These are phyloP conservation scores for Malurus splendens DNA, from an alignment of 2,797 vertebrate genomes.

Conservation along the genomic window DNA sequence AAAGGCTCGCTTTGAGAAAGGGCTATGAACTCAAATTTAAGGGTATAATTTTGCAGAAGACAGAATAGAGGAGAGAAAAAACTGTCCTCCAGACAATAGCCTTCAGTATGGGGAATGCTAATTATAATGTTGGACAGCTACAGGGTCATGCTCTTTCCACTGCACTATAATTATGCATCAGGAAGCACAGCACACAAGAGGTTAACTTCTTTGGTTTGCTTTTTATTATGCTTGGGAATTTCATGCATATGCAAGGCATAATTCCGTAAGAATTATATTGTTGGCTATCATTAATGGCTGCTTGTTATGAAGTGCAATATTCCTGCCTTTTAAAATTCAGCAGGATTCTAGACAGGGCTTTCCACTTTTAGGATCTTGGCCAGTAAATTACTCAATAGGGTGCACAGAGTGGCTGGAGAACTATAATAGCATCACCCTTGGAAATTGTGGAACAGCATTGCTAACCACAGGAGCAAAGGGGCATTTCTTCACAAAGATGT, in stretches of 20 bases:
- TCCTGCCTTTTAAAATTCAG: constrained; percentile 62
- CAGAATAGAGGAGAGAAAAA: constrained; percentile 42
- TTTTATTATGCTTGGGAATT: constrained; percentile 17
- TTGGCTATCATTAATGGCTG: constrained; percentile 45
- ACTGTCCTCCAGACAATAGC: constrained; percentile 40
- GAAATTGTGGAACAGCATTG: constrained; percentile 63
- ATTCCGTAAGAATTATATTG: constrained; percentile 58
- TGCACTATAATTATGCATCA: constrained; percentile 14
- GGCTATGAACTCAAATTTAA: constrained; percentile 52
- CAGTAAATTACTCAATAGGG: constrained; percentile 68
- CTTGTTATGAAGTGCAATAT: constrained; percentile 54
- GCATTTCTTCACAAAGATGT: constrained; percentile 65
- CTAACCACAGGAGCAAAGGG: constrained; percentile 66
- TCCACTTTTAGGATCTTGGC: constrained; percentile 58
- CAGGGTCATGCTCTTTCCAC: constrained; percentile 30
- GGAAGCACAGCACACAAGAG: constrained; percentile 24
- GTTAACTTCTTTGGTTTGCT: constrained; percentile 14
- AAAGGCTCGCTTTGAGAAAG: constrained; percentile 43
- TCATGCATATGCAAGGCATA: constrained; percentile 25
- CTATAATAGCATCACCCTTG: constrained; percentile 66
- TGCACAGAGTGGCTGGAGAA: constrained; percentile 56
- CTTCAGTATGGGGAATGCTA: constrained; percentile 52
- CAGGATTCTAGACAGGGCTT: constrained; percentile 55
- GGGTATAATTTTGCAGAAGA: constrained; percentile 48
- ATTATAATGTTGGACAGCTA: constrained; percentile 45